These are phyloP conservation scores for Tursiops truncatus DNA, from an alignment of 2,113 vertebrate genomes.

Conservation along the genomic window DNA sequence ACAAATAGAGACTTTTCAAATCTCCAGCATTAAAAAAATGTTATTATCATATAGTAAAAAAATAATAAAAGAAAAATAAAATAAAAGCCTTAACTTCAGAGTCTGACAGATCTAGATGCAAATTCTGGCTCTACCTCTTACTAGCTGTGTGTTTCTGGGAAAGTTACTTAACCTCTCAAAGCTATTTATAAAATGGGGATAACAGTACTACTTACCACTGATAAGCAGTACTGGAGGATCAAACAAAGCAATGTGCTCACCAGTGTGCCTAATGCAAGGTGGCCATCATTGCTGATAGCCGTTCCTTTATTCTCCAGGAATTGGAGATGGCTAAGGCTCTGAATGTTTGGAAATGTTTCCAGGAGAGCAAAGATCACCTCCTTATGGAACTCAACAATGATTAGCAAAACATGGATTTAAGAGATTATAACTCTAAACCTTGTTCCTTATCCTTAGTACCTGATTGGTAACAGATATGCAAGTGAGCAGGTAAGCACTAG, in stretches of 20 bases:
- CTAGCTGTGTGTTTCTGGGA: not conserved
- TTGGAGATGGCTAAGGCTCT: not conserved
- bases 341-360: not conserved
- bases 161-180: not conserved
- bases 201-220: not conserved
- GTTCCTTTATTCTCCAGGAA: not conserved
- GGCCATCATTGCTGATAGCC: not conserved
- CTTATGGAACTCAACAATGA: not conserved
- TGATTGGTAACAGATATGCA: not conserved
- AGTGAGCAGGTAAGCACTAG: not conserved
- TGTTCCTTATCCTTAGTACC: not conserved
- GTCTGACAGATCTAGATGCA: not conserved
- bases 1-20: constrained; percentile 13
- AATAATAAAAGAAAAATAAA: not conserved
- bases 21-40: not conserved
- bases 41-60: constrained; percentile 16
- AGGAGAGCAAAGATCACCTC: not conserved
- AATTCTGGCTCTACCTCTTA: not conserved
- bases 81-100: not conserved
- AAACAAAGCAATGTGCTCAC: not conserved
- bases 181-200: not conserved
- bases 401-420: not conserved
- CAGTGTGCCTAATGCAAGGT: not conserved
- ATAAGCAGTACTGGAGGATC: not conserved
- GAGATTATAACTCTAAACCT: not conserved